These are phyloP conservation scores for Abscondita cerata DNA, from an alignment of 2,888 invertebrate species.

Conservation along the genomic window DNA sequence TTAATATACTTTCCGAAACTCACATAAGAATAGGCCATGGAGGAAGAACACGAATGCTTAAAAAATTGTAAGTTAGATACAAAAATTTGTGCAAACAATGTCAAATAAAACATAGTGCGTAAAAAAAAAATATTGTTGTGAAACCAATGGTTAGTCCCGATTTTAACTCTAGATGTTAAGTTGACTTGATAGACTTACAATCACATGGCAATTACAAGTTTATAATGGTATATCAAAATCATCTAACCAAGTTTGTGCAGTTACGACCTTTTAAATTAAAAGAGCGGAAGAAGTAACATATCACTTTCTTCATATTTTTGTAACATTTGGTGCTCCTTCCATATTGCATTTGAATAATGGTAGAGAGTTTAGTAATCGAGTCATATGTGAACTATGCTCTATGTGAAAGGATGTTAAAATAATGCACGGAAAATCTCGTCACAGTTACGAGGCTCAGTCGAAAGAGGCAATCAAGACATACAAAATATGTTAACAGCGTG, in stretches of 20 bases:
- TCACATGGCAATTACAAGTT: slow-evolving; percentile 21
- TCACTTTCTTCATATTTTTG: slow-evolving; percentile 43
- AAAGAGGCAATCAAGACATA: slow-evolving; percentile 36
- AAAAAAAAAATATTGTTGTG: slow-evolving; percentile 37
- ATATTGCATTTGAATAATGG: slow-evolving; percentile 48
- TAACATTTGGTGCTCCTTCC: slow-evolving; percentile 44
- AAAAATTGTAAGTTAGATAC: slow-evolving; percentile 45
- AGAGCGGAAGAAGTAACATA: slow-evolving; percentile 42
- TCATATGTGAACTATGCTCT: slow-evolving; percentile 38
- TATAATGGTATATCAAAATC: slow-evolving; percentile 8
- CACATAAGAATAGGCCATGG: slow-evolving; percentile 45
- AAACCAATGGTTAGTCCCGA: slow-evolving; percentile 15
- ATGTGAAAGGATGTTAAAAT: slow-evolving; percentile 43
- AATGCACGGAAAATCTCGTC: slow-evolving; percentile 43
- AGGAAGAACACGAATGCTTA: slow-evolving; percentile 43
- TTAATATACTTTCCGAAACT: slow-evolving; percentile 43
- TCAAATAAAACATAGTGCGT: slow-evolving; percentile 40
- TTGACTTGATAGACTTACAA: slow-evolving; percentile 43
- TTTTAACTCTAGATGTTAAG: slow-evolving; percentile 36
- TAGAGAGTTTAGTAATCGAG: slow-evolving; percentile 44
- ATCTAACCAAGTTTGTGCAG: slow-evolving; percentile 42
- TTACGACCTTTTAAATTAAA: slow-evolving; percentile 42
- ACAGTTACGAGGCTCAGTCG: slow-evolving; percentile 27
- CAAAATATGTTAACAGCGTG: slow-evolving; percentile 39
- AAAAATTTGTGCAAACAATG: slow-evolving; percentile 44